Percentiles rank a stretch among this genome's conserved stretches.
Conservation (phyloP, 2,888 invertebrate species). For the Acrobasis repandana region DNA sequence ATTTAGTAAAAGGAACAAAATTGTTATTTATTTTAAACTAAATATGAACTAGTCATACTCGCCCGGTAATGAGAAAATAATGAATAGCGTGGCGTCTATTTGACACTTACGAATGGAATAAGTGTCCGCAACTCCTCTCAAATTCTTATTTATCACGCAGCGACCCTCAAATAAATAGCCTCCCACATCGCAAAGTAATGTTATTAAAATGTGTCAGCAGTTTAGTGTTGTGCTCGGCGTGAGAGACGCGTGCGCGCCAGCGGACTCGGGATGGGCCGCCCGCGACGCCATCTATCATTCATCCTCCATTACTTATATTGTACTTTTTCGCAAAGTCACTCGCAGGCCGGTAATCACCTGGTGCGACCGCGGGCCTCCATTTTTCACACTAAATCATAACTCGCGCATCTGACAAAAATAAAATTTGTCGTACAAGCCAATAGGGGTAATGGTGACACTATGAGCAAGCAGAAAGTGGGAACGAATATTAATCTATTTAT, state of each 20-base stretch:
- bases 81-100: slow-evolving; percentile 59
- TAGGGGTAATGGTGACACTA: slow-evolving; percentile 74
- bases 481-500: slow-evolving; percentile 52
- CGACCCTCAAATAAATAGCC: slow-evolving; percentile 77
- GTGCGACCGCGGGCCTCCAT: slow-evolving; percentile 76
- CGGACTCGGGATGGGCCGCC: slow-evolving; percentile 49
- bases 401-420: slow-evolving; percentile 79
- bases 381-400: slow-evolving; percentile 82
- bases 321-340: slow-evolving; percentile 82
- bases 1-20: neutral
- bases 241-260: slow-evolving; percentile 49
- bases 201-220: slow-evolving; percentile 83
- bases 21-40: neutral
- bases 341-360: slow-evolving; percentile 82
- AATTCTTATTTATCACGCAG: slow-evolving; percentile 77
- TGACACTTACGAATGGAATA: slow-evolving; percentile 69
- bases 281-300: slow-evolving; percentile 79
- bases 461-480: slow-evolving; percentile 61
- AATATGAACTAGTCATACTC: slow-evolving; percentile 8
- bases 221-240: slow-evolving; percentile 56
- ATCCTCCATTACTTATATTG: slow-evolving; percentile 83
- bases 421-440: slow-evolving; percentile 81
- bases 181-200: slow-evolving; percentile 77
- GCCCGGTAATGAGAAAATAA: slow-evolving; percentile 63
- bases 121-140: slow-evolving; percentile 69